Evolutionary conservation across 2,797 vertebrate species (phyloP).

Genomic region (Synaphobranchus kaupii): DNA sequence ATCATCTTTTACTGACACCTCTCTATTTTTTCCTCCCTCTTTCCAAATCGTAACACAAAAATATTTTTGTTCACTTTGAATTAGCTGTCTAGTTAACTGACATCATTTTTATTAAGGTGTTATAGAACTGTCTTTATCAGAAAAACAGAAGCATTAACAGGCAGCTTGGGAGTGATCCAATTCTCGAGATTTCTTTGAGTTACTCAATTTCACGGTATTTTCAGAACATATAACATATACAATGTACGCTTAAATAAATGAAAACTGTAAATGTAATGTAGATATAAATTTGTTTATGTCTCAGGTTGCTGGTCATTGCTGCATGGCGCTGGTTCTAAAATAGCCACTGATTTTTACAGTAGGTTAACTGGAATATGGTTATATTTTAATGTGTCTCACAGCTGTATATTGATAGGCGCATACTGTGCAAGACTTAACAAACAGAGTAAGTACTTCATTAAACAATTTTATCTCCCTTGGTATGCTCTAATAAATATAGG

Average conservation of each 20-base stretch:
- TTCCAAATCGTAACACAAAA: neutral
- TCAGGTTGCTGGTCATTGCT: neutral
- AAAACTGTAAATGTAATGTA: neutral
- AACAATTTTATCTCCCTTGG: neutral
- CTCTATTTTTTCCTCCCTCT: neutral
- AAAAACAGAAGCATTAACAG: neutral
- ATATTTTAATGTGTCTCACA: neutral
- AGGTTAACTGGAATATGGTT: neutral
- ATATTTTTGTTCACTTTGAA: neutral
- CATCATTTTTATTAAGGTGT: neutral
- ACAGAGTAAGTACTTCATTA: neutral
- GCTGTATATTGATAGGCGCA: neutral
- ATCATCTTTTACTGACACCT: conserved; percentile 16
- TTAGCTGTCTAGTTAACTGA: neutral
- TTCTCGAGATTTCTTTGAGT: conserved; percentile 11
- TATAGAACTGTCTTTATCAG: neutral
- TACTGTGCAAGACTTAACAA: neutral
- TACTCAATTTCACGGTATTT: conserved; percentile 22
- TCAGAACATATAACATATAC: neutral
- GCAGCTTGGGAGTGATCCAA: neutral
- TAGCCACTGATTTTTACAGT: neutral
- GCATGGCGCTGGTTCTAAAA: neutral
- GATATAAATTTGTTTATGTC: neutral
- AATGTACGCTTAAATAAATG: neutral
- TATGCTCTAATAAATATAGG: neutral